Base-by-base conservation (phyloP, 2,113 vertebrate genomes). In the Calidris pugnax region DNA sequence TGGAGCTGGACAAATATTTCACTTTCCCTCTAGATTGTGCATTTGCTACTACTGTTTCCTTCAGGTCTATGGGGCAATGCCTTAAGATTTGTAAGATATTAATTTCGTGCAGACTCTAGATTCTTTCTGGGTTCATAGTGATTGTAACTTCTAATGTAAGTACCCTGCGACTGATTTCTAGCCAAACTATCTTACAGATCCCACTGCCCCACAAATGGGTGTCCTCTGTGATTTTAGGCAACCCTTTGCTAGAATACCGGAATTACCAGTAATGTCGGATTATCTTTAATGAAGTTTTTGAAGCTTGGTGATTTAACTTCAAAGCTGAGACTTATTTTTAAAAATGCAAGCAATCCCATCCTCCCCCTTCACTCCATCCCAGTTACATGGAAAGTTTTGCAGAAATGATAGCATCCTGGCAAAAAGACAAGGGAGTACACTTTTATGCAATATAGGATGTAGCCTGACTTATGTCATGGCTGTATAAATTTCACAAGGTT, bases 301-400 rank as follows among this genome's bases (percentile, higher is more conserved):
- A 80, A 84, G 21, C 20, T 32, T 76, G 6, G 8, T 62, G 23
- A 26, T 80, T n/a, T 69, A 75, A 23, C 3, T 77, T 85, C 26
- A 74, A 77, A 62, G 14, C 8, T 74, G 50, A 84, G 20, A 59
- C 19, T 59, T 53, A 7, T 45, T 93, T 83, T 39, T 14, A 59
- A 41, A 85, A 76, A 53, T 12, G 5, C 12, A 10, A 66, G 4
- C 12, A 82, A 45, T 3, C 0, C 1, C 0, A 2, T 78, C 6
- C 12, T 76, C 3, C 3, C 2, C 7, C 10, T 47, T 12, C 3
- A 9, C 18, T 14, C 7, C 1, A 1, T 4, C 7, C 12, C 7
- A 18, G 12, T 27, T 55, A 45, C 0, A 2, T 18, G 18, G 27
- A 68, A 55, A 67, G 2, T 43, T 53, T 24, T 75, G 41, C 10